Evolutionary conservation across 2,113 vertebrate species (phyloP), one percentile per base, ranked within the genome.

Genomic region (Coreoperca whiteheadi): DNA sequence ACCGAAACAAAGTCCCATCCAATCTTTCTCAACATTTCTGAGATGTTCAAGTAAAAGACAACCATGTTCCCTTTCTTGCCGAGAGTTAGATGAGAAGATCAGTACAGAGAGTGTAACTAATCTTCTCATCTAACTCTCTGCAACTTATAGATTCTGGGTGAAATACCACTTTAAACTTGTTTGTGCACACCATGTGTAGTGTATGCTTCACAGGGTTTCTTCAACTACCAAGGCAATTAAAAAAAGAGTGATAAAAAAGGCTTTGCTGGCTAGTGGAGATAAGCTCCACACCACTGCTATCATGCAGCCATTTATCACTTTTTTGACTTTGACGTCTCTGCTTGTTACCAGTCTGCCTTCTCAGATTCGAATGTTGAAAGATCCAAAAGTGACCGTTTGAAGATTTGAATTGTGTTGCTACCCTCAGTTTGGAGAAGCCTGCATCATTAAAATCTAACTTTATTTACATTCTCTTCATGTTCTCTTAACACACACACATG

Each of bases 241-340:
- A 89, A 53, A 79, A 48, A 60, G 18, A 75, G 41, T 30, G 76
- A 86, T 87, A 81, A 81, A 73, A 60, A 77, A 57, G 65, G 48
- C 85, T 86, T 74, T 81, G 69, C 86, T 91, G 89, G 66, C 67
- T 65, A 28, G 56, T 51, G 46, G 71, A 79, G 89, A 91, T 90
- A 89, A 85, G 84, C 67, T 66, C 15, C 81, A 70, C 74, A 76
- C 69, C 18, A 76, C 53, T 48, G 54, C 69, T 68, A 63, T 87
- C 80, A 57, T 63, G 70, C 69, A 82, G 18, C 18, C 60, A 74
- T 84, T 89, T 80, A 79, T 86, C 66, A 69, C 48, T 60, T 79
- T 61, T 73, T 63, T 60, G 12, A 71, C 25, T 81, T 80, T 74
- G 28, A 80, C 70, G 85, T 85, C 71, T 74, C 46, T 70, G 63